Base-by-base conservation (phyloP, 2,888 invertebrate species). In the Drepanosiphum platanoidis region DNA sequence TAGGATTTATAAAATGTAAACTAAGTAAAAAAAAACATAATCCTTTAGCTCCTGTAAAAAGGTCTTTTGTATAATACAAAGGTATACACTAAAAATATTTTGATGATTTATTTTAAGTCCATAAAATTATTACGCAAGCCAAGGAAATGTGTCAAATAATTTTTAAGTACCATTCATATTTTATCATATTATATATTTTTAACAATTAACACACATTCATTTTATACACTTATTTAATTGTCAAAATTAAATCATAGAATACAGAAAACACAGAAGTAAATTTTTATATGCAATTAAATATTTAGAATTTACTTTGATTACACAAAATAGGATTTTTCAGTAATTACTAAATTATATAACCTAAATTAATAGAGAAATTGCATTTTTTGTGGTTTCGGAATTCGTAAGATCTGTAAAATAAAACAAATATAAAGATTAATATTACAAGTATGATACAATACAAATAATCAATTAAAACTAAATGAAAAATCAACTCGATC, bases 361-460 rank as follows among this genome's bases (percentile, higher is more conserved):
- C 72, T 82, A 82, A 82, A 32, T 72, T 72, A 61, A 71, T 32
- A 82, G n/a, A 72, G 72, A 82, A 61, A 82, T 72, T 61, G 39
- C 36, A 39, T 61, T n/a, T n/a, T n/a, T 82, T 15, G 61, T 72
- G 8, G 58, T 72, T 72, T 82, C 39, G 32, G 81, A 61, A 82
- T 71, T 82, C 32, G 58, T 82, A 42, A n/a, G 39, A 82, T 72
- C 81, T 82, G 81, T 72, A 82, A 81, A 82, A 72, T 22, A 82
- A 82, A 82, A 80, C 34, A 52, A 36, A 80, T 46, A 68, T 34
- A 32, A 32, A 32, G 18, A 61, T 32, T 32, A 71, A n/a, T 27
- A 61, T 58, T 52, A 80, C 18, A 58, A 36, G n/a, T n/a, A n/a
- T n/a, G n/a, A n/a, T n/a, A n/a, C n/a, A n/a, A 18, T 70, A 11